Percentiles rank a stretch among this genome's conserved stretches.
Evolutionary conservation across 2,888 invertebrate species (phyloP).

Genomic region (Horisme vitalbata): DNA sequence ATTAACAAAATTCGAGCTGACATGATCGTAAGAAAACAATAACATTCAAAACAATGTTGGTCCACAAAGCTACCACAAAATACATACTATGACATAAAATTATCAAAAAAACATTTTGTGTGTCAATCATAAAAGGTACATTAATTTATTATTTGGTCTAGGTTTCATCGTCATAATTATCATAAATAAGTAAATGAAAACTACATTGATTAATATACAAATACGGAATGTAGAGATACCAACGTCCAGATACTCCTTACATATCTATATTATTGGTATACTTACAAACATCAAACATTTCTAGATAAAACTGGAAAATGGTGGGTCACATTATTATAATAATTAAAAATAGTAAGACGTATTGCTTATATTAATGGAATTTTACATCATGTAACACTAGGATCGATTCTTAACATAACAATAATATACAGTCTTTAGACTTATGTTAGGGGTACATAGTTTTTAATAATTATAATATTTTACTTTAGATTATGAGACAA

Average conservation of each 20-base stretch:
- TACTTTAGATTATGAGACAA: slow-evolving; percentile 52
- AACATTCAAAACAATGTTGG: slow-evolving; percentile 77
- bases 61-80: slow-evolving; percentile 80
- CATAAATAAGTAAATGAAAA: slow-evolving; percentile 71
- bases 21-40: slow-evolving; percentile 58
- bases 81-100: slow-evolving; percentile 66
- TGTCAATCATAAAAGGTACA: slow-evolving; percentile 80
- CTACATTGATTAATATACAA: slow-evolving; percentile 73
- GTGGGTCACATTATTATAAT: slow-evolving; percentile 81
- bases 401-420: slow-evolving; percentile 61
- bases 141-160: slow-evolving; percentile 83
- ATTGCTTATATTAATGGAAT: slow-evolving; percentile 69
- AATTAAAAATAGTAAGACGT: slow-evolving; percentile 61
- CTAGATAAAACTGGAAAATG: slow-evolving; percentile 81
- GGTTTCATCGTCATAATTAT: slow-evolving; percentile 74
- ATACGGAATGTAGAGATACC: slow-evolving; percentile 81
- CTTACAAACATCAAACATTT: slow-evolving; percentile 74
- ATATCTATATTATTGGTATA: slow-evolving; percentile 52
- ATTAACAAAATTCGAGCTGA: slow-evolving; percentile 75
- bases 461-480: slow-evolving; percentile 54
- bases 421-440: slow-evolving; percentile 82
- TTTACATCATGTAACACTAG: slow-evolving; percentile 79
- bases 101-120: slow-evolving; percentile 65
- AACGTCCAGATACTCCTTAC: slow-evolving; percentile 62
- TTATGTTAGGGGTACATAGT: slow-evolving; percentile 78